Base-by-base conservation (phyloP, 1,140 invertebrate genomes). In the Drosophila athabasca region DNA sequence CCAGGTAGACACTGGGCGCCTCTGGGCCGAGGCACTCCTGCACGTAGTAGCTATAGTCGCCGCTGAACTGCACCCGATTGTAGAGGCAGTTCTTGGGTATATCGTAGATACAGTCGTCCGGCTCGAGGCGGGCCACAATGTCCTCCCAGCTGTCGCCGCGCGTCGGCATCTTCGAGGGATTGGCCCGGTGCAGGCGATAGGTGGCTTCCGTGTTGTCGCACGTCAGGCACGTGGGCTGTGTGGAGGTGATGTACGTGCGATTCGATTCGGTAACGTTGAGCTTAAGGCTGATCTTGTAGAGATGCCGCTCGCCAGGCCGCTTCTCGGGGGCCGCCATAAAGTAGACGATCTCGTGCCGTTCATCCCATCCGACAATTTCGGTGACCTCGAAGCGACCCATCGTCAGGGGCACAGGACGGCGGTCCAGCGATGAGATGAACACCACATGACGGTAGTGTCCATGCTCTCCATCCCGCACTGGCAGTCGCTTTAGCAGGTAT, bases 21-120 rank as follows among this genome's bases (percentile, higher is more conserved):
- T 94, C 94, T 1, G 95, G 96, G 1, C 96, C 95, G 52, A 96
- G 92, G 88, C 96, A 96, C 81, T 96, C 95, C 90, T 94, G 93
- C 0, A 94, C 93, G 62, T 93, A 94, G 67, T 94, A 94, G 8
- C 93, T 93, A 64, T 92, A 94, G 87, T 94, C 94, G 64, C 92
- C 93, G 88, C 94, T 95, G 72, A 95, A 95, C 62, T 94, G 93
- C 7, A 95, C 92, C 48, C 94, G 93, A 76, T 95, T 95, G 84
- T 93, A 95, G 1, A 95, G 92, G 74, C 94, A 95, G 54, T 93
- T 93, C 54, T 94, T 93, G 31, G 94, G 93, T 59, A 94, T 90
- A 2, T 87, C 83, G 11, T 91, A 91, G 58, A 84, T 76, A 24
- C 85, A 91, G 9, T 91, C 90, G 0, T 88, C 83, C 3, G 83